Percentiles rank a stretch among this genome's conserved stretches.
Conservation (phyloP, 2,888 invertebrate species). For the Volucella bombylans region DNA sequence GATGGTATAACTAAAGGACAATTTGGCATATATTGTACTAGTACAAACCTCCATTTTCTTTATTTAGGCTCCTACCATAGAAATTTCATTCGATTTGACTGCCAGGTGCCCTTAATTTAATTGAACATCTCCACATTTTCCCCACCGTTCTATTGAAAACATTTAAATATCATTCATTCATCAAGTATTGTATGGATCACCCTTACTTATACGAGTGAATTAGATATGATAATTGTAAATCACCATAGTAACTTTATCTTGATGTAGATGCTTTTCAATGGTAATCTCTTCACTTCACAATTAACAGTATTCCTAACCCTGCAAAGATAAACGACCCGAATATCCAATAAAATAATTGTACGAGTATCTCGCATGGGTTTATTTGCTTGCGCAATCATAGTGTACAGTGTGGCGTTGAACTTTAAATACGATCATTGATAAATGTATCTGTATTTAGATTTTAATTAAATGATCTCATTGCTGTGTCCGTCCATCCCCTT, state of each 20-base stretch:
- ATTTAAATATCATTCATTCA: too few relatives aligned
- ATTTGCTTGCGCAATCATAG: conserved; percentile 44
- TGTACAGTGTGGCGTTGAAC: conserved; percentile 54
- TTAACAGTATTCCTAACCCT: conserved; percentile 67
- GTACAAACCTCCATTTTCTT: too few relatives aligned
- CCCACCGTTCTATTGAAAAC: too few relatives aligned
- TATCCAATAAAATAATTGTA: conserved; percentile 8
- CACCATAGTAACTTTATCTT: conserved; percentile 1
- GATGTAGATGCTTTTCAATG: conserved; percentile 22
- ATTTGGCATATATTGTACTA: too few relatives aligned
- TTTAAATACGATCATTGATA: conserved; percentile 74
- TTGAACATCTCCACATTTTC: too few relatives aligned
- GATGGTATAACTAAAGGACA: too few relatives aligned
- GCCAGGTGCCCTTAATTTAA: too few relatives aligned
- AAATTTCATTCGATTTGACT: too few relatives aligned
- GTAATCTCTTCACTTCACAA: conserved; percentile 51
- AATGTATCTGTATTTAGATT: conserved; percentile 77
- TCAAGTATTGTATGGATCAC: neutral
- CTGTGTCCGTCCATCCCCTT: conserved; percentile 71
- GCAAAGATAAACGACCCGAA: conserved; percentile 41
- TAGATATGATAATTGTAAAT: neutral
- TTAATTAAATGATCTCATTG: conserved; percentile 77
- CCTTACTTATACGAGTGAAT: conserved; percentile 4
- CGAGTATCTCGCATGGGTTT: conserved; percentile 18
- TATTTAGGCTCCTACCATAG: too few relatives aligned